Conservation (phyloP, 2,888 invertebrate species). For the Abrostola triplasia region DNA sequence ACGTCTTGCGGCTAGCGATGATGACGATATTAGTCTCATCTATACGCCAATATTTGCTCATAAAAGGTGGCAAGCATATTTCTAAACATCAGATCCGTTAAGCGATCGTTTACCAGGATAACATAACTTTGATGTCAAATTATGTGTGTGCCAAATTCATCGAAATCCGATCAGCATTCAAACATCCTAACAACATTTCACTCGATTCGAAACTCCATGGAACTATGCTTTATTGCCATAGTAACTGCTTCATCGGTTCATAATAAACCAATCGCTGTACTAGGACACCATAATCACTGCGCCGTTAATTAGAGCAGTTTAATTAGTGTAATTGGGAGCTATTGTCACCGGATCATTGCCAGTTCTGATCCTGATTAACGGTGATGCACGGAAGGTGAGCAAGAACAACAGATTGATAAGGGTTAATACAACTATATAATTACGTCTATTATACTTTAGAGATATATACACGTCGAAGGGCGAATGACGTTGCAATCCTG, state of each 20-base stretch:
- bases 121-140: too few relatives aligned
- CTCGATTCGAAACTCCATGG: too few relatives aligned
- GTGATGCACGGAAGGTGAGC: background rate
- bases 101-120: too few relatives aligned
- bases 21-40: too few relatives aligned
- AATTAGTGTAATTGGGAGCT: background rate
- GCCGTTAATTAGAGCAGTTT: background rate
- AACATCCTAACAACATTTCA: too few relatives aligned
- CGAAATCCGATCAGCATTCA: too few relatives aligned
- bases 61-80: too few relatives aligned
- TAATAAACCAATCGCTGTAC: background rate
- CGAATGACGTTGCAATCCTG: background rate
- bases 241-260: background rate
- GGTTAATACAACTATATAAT: background rate
- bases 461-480: background rate
- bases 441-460: background rate
- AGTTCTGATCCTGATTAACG: background rate
- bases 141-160: too few relatives aligned
- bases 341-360: background rate
- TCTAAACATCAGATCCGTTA: too few relatives aligned
- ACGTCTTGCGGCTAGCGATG: too few relatives aligned
- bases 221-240: background rate
- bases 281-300: background rate
- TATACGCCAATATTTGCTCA: too few relatives aligned
- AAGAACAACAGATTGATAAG: background rate